A percentile compares a stretch with the other conserved stretches of the same genome.
These are phyloP conservation scores for Phylloscopus trochilus DNA, from an alignment of 2,113 vertebrate genomes.

Conservation along the genomic window DNA sequence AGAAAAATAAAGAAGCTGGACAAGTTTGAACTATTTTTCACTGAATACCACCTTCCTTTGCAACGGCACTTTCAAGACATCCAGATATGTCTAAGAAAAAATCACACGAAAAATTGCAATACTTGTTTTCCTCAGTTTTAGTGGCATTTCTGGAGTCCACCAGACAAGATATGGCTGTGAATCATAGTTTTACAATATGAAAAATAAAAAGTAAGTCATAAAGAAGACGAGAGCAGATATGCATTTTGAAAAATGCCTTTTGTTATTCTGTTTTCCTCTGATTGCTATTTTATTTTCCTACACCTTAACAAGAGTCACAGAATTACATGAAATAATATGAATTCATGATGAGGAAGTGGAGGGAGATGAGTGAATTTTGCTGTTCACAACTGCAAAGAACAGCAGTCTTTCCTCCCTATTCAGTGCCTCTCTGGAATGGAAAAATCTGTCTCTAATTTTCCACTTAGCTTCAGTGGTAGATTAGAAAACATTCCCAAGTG, in stretches of 20 bases:
- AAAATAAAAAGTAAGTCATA: not conserved
- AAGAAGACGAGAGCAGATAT: not conserved
- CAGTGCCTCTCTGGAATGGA: not conserved
- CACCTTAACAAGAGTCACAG: not conserved
- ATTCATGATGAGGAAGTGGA: not conserved
- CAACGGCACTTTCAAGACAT: not conserved
- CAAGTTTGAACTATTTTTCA: not conserved
- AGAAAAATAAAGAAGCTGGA: not conserved
- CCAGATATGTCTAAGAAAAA: not conserved
- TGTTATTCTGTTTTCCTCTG: not conserved
- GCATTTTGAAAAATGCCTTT: not conserved
- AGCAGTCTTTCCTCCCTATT: not conserved
- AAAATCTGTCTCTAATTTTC: constrained; percentile 55
- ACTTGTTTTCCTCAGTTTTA: not conserved
- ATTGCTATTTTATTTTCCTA: not conserved
- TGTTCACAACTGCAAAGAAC: not conserved
- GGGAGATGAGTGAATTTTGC: not conserved
- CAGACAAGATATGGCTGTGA: not conserved
- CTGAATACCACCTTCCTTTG: not conserved
- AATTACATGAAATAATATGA: not conserved
- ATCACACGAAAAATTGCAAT: not conserved
- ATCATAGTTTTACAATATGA: not conserved
- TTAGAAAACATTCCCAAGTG: constrained; percentile 7
- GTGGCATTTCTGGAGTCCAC: not conserved
- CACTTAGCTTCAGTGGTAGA: constrained; percentile 30